phyloP scores from a whole-genome alignment of 2,113 vertebrate genomes.

The Peromyscus maniculatus region DNA sequence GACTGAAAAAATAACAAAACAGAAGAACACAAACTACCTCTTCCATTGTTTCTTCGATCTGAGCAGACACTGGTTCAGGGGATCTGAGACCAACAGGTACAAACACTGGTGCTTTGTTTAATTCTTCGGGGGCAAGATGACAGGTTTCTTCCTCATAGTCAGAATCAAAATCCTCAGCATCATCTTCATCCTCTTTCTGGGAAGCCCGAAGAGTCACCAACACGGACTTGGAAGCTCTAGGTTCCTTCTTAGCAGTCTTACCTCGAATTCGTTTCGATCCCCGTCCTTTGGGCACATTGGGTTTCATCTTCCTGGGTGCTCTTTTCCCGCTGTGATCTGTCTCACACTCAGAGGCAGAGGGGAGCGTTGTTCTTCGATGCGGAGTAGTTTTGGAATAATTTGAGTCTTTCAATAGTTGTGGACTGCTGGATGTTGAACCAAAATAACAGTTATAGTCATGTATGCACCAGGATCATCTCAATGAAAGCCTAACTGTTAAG shows the following conservation, averaged over 20 bases:
- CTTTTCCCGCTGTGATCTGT: slow-evolving; percentile 73
- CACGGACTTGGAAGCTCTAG: slow-evolving; percentile 86
- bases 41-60: slow-evolving; percentile 94
- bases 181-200: slow-evolving; percentile 89
- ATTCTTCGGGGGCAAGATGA: slow-evolving; percentile 87
- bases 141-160: slow-evolving; percentile 86
- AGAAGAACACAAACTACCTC: slow-evolving; percentile 89
- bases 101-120: slow-evolving; percentile 92
- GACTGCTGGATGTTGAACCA: slow-evolving; percentile 77
- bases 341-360: slow-evolving; percentile 79
- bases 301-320: slow-evolving; percentile 82
- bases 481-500: slow-evolving; percentile 37
- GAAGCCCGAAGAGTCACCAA: slow-evolving; percentile 93
- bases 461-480: slow-evolving; percentile 43
- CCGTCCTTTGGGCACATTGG: slow-evolving; percentile 79
- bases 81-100: slow-evolving; percentile 93
- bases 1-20: slow-evolving; percentile 42
- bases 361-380: slow-evolving; percentile 75
- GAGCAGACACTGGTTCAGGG: slow-evolving; percentile 87
- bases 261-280: slow-evolving; percentile 77
- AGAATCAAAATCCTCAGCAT: slow-evolving; percentile 87
- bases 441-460: slow-evolving; percentile 67
- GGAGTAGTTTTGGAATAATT: slow-evolving; percentile 78
- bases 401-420: slow-evolving; percentile 73
- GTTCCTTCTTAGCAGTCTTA: slow-evolving; percentile 82